phyloP scores from a whole-genome alignment of 1,140 invertebrate species.

The Neodiprion fabricii region DNA sequence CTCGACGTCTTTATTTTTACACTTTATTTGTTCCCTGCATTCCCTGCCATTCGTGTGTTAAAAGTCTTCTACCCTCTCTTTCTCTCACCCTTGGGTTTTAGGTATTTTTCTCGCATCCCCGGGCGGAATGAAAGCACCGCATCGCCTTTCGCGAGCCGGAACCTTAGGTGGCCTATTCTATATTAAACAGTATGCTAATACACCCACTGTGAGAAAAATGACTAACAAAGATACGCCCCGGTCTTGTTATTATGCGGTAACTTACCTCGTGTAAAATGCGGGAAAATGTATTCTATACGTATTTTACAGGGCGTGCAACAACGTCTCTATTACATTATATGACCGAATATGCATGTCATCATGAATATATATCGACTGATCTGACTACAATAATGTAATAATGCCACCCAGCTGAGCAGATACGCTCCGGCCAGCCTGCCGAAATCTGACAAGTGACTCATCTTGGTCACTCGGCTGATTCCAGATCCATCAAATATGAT shows the following conservation, averaged over 20 bases:
- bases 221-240: constrained; percentile 49
- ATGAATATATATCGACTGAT: constrained; percentile 39
- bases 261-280: constrained; percentile 43
- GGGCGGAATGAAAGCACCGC: not conserved
- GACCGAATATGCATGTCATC: constrained; percentile 43
- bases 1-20: too few relatives aligned
- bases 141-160: not conserved
- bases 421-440: not conserved
- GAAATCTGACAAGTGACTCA: constrained; percentile 2
- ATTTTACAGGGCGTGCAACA: constrained; percentile 46
- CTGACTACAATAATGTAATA: constrained; percentile 11
- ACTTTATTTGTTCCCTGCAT: too few relatives aligned
- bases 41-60: constrained; percentile 26
- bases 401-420: not conserved
- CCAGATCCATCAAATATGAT: too few relatives aligned
- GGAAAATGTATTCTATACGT: constrained; percentile 43
- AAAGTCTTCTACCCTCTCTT: not conserved
- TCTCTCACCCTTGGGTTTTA: not conserved
- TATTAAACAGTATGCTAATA: constrained; percentile 60
- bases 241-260: constrained; percentile 62
- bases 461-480: not conserved
- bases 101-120: not conserved
- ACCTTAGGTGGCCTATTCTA: constrained; percentile 43
- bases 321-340: constrained; percentile 54
- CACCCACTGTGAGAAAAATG: constrained; percentile 46